Conservation (phyloP, 37 sponge, comb jelly and placozoan species). For the Cladorhizidae sp. region DNA sequence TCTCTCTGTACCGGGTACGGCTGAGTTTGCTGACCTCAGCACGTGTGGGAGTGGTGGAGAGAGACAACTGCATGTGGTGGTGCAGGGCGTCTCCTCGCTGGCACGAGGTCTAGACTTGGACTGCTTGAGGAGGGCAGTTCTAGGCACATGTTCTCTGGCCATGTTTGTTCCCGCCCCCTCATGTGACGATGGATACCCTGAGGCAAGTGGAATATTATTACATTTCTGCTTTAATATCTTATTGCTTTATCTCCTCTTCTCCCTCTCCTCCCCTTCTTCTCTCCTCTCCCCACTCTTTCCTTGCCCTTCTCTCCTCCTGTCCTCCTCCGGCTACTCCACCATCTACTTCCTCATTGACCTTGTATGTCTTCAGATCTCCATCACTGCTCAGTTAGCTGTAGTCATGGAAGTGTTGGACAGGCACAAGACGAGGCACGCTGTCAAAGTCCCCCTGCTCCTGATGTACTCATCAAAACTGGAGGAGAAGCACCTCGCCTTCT, state of each 20-base stretch:
- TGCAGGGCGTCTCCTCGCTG: neutral
- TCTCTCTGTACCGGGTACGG: neutral
- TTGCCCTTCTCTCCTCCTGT: neutral
- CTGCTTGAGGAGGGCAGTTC: neutral
- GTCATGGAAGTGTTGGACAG: neutral
- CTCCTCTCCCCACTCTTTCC: neutral
- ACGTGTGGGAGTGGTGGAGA: neutral
- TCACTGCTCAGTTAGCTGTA: neutral
- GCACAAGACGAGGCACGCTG: neutral
- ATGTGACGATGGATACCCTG: neutral
- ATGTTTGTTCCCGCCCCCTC: constrained; percentile 7
- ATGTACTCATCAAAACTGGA: constrained; percentile 22
- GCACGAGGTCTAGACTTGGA: neutral
- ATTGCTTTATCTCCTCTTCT: neutral
- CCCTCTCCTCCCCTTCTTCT: neutral
- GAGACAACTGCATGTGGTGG: neutral
- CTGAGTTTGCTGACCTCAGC: neutral
- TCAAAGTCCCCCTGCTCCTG: constrained; percentile 20
- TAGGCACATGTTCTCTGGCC: constrained; percentile 6
- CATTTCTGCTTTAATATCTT: neutral
- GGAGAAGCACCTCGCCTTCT: constrained; percentile 18
- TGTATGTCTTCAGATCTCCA: neutral
- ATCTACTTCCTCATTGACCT: no score
- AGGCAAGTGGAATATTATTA: neutral
- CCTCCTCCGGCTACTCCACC: no score